phyloP scores from a whole-genome alignment of 2,113 vertebrate genomes.

The Dunckerocampus dactyliophorus region DNA sequence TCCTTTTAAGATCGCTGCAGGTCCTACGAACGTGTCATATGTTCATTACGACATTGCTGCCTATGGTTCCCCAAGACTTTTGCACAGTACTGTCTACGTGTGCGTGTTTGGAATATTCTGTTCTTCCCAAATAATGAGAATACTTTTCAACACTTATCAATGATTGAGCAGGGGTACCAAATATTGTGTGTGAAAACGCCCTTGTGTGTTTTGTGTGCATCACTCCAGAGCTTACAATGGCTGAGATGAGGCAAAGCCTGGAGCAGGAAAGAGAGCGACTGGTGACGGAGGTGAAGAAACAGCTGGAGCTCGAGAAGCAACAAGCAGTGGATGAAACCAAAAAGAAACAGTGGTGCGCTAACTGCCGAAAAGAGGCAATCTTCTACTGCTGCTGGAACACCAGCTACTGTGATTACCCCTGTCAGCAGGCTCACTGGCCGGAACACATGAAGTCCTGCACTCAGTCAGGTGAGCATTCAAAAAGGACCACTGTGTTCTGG shows the following conservation, averaged over 20 bases:
- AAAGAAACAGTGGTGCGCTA: conserved; percentile 98
- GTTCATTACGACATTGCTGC: no score
- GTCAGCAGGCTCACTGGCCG: conserved; percentile 97
- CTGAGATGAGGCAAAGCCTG: conserved; percentile 96
- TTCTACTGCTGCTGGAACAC: conserved; percentile 99
- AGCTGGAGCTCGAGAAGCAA: conserved; percentile 90
- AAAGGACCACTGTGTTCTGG: not conserved
- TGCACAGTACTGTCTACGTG: no score
- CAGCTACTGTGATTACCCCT: conserved; percentile 98
- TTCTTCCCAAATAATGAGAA: not conserved
- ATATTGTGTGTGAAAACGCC: not conserved
- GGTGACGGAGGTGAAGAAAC: conserved; percentile 90
- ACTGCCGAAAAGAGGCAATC: conserved; percentile 96
- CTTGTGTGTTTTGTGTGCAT: conserved; percentile 11
- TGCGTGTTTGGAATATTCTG: no score
- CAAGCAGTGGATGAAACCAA: conserved; percentile 95
- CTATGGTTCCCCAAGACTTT: no score
- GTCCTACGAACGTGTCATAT: no score
- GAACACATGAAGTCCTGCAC: conserved; percentile 99
- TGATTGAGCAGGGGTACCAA: not conserved
- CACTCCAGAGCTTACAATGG: conserved; percentile 88
- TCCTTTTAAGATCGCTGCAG: no score
- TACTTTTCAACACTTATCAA: not conserved
- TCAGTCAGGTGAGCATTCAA: conserved; percentile 84
- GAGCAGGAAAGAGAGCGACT: conserved; percentile 92